phyloP scores from a whole-genome alignment of 2,113 vertebrate genomes.

The Platysternon megacephalum region DNA sequence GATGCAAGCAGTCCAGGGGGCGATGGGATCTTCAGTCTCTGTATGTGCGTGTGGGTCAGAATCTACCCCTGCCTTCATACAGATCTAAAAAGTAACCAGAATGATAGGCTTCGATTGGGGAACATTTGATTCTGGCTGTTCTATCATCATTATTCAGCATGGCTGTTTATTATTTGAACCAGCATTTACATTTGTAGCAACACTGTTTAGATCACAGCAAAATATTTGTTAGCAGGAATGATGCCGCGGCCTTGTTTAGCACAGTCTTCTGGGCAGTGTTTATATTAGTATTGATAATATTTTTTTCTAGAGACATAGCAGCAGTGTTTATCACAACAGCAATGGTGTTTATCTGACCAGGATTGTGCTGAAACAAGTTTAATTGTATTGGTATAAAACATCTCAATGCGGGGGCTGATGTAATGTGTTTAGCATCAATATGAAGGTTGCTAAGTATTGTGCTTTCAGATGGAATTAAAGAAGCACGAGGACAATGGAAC shows the following conservation, averaged over 20 bases:
- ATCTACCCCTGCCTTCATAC: not conserved
- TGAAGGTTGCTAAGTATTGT: conserved; percentile 82
- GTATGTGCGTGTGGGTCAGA: not conserved
- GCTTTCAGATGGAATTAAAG: conserved; percentile 78
- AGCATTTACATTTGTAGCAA: conserved; percentile 53
- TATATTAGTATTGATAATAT: conserved; percentile 63
- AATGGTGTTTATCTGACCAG: conserved; percentile 77
- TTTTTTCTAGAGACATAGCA: conserved; percentile 69
- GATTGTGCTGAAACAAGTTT: conserved; percentile 77
- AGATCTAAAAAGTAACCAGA: not conserved
- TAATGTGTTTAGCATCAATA: conserved; percentile 85
- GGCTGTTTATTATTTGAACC: conserved; percentile 55
- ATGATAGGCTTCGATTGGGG: not conserved
- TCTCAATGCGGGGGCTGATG: conserved; percentile 74
- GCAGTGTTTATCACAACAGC: conserved; percentile 79
- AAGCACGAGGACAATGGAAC: conserved; percentile 74
- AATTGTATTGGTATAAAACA: conserved; percentile 80
- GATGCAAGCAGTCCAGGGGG: not conserved
- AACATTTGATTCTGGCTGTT: not conserved
- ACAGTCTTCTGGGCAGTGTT: conserved; percentile 35
- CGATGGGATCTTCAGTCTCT: not conserved
- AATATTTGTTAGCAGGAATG: conserved; percentile 50
- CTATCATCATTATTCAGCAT: not conserved
- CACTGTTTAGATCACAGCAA: conserved; percentile 6
- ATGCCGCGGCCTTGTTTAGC: conserved; percentile 48